These are phyloP conservation scores for Trachurus trachurus DNA, from an alignment of 2,797 vertebrate genomes.

Conservation along the genomic window DNA sequence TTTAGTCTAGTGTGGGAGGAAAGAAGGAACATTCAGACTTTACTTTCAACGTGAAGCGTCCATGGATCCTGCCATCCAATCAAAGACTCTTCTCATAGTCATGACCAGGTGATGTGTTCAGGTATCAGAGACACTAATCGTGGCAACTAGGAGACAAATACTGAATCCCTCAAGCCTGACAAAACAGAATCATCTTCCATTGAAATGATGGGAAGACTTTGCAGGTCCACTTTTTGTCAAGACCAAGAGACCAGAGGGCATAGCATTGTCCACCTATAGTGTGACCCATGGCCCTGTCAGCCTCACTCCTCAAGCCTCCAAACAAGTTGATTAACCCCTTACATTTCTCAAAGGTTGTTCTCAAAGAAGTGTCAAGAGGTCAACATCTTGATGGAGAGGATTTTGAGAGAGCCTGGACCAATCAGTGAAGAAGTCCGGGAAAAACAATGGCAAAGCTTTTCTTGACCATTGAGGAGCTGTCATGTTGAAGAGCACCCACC, in stretches of 20 bases:
- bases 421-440: not conserved
- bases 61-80: not conserved
- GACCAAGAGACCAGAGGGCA: no score
- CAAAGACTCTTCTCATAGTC: not conserved
- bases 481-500: not conserved
- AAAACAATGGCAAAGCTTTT: not conserved
- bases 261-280: not conserved
- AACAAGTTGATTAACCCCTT: not conserved
- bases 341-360: no score
- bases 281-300: not conserved
- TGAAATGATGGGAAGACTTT: no score
- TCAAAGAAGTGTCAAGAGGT: no score
- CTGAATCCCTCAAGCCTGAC: not conserved
- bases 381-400: no score
- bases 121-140: not conserved
- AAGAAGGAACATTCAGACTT: no score
- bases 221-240: no score
- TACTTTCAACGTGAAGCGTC: not conserved
- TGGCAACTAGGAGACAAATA: not conserved
- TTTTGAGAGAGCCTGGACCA: not conserved
- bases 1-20: no score
- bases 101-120: not conserved
- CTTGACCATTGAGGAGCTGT: not conserved
- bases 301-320: no score
- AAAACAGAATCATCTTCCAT: not conserved